Evolutionary conservation across 2,797 vertebrate genomes (phyloP), one percentile per base, ranked within the genome.

Genomic region (Ctenochaetus hawaiiensis): DNA sequence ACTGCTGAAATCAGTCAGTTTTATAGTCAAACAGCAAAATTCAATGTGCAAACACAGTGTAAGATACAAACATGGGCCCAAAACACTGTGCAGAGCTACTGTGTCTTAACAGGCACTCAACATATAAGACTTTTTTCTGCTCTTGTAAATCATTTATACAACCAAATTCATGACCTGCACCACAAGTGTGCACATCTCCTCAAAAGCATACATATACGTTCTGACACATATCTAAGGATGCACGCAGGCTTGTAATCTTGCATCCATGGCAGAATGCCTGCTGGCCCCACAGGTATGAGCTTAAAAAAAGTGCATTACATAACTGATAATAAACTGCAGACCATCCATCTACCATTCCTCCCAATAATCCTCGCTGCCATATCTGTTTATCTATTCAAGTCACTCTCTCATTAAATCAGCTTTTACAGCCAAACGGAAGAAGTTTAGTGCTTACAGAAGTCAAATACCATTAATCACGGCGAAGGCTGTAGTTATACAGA

Each of bases 371-470:
- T 60, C 2, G 1, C 79, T 72, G 75, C 79, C 67, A 49, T 79
- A 82, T 83, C 87, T 90, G 85, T 80, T 91, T 75, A 88, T 89
- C 82, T 84, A 86, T 88, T 91, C 83, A 78, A 90, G 87, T 78
- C 90, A 85, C 77, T 56, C 69, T 58, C 80, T 86, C 84, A 87
- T 91, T 87, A 88, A 91, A 85, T 87, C 78, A 78, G 80, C 60
- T 81, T 86, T 86, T 85, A 89, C 77, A 78, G 81, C 54, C 82
- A 78, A 84, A 84, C 37, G n/a, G 73, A 87, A 78, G 77, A 89
- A 85, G 82, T 92, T 88, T 86, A 90, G 87, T 80, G 80, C 89
- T 75, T 86, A 83, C 76, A 85, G 72, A 83, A 88, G 87, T 86
- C 77, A 87, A 88, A 91, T 76, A 78, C 67, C 52, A 89, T 92